Percentiles rank a stretch among this genome's conserved stretches.
phyloP scores from a whole-genome alignment of 2,113 vertebrate species.

The Peucedramus taeniatus region DNA sequence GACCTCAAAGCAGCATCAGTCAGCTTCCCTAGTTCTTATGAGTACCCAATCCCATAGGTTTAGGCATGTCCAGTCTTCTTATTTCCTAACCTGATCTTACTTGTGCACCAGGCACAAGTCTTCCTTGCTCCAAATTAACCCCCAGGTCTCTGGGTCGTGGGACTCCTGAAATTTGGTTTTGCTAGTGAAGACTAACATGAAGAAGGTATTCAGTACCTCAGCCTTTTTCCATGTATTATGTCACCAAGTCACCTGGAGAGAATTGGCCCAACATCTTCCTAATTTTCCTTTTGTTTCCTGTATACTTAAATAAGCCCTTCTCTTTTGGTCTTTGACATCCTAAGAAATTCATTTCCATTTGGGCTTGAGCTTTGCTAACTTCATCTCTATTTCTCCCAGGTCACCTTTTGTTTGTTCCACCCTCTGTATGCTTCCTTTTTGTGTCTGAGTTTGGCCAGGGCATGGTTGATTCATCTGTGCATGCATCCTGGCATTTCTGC shows the following conservation, averaged over 20 bases:
- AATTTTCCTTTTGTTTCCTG: not conserved
- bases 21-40: not conserved
- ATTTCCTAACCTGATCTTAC: not conserved
- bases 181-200: not conserved
- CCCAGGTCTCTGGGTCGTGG: not conserved
- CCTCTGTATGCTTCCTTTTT: not conserved
- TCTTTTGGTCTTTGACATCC: not conserved
- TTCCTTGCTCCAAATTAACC: not conserved
- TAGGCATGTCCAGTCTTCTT: not conserved
- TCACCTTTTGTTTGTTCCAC: not conserved
- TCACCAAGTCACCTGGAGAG: not conserved
- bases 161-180: not conserved
- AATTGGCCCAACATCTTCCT: not conserved
- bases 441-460: not conserved
- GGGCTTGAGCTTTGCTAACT: not conserved
- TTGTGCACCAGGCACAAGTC: not conserved
- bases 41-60: not conserved
- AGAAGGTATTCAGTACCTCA: not conserved
- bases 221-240: not conserved
- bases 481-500: not conserved
- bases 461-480: fast-evolving
- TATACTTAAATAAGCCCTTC: not conserved
- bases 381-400: not conserved
- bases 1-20: not conserved
- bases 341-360: not conserved